These are phyloP conservation scores for Helleia helle DNA, from an alignment of 2,888 invertebrate genomes.

Conservation along the genomic window DNA sequence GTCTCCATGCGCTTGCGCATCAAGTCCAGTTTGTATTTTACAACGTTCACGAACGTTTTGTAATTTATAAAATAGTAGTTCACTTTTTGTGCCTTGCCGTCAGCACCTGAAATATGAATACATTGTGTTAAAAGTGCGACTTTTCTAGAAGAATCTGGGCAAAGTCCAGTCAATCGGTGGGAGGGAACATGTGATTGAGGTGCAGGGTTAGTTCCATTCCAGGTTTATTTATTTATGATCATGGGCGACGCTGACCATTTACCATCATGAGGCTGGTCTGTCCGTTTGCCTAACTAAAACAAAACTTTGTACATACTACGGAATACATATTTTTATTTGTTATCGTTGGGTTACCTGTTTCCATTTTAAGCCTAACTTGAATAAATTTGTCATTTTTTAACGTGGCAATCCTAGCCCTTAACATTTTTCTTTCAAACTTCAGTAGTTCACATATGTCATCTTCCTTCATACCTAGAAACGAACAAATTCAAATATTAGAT, in stretches of 20 bases:
- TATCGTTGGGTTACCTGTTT: constrained; percentile 89
- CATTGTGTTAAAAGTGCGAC: too few species aligned
- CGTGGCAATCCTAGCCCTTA: constrained; percentile 88
- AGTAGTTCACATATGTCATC: constrained; percentile 92
- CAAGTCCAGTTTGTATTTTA: constrained; percentile 96
- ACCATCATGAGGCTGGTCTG: too few species aligned
- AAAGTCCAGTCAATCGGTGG: too few species aligned
- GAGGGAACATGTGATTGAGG: too few species aligned
- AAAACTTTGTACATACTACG: too few species aligned
- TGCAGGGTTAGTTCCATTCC: too few species aligned
- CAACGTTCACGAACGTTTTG: constrained; percentile 96
- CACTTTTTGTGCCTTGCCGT: constrained; percentile 95
- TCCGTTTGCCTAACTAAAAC: too few species aligned
- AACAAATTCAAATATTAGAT: not conserved
- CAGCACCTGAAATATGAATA: constrained; percentile 77
- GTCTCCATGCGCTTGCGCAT: constrained; percentile 97
- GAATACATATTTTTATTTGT: too few species aligned
- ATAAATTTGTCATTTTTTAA: constrained; percentile 95
- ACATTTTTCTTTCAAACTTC: constrained; percentile 95
- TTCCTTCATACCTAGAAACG: constrained; percentile 84
- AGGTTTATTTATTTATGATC: too few species aligned
- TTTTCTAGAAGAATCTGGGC: too few species aligned
- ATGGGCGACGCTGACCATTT: too few species aligned
- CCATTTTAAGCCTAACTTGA: constrained; percentile 93
- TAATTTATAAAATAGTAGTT: constrained; percentile 99